Base-by-base conservation (phyloP, 2,888 invertebrate genomes). In the Cerceris rybyensis region DNA sequence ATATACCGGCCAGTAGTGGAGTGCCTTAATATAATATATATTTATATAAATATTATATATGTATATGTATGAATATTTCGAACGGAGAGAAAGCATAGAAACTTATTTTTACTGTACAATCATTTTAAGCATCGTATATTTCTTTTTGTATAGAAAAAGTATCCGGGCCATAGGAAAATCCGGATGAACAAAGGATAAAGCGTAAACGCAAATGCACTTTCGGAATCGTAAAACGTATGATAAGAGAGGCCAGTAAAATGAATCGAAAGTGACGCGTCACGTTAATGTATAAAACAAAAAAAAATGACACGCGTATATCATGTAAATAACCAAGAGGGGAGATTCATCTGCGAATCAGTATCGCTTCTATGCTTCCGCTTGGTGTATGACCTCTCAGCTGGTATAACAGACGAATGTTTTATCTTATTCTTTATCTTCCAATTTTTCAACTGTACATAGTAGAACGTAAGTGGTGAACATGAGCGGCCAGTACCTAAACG, bases 1-100 rank as follows among this genome's bases (percentile, higher is more conserved):
- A 86, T 85, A 87, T 82, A 86, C 84, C 86, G 91, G 91, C 91
- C 91, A 91, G 91, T 91, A 90, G 88, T 87, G 68, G 82, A 84
- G 88, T 88, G 88, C 86, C 88, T 88, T 88, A 85, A 88, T 88
- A 89, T 88, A 88, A 88, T 87, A 86, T 84, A 85, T 87, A 87
- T 86, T 88, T 88, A 87, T 84, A 80, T 84, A 79, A 75, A 74
- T 68, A 57, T 54, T 70, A 73, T 80, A 85, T 81, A 83, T 82
- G 69, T 81, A 78, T 80, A 83, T 85, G 83, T 82, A 80, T 81
- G 78, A 82, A 75, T 69, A 86, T 67, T 73, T 78, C 17, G 50
- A 59, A 50, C 54, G 61, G 17, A 59, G 55, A 28, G 28, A 28
- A 28, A 78, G 64, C 67, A 50, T 58, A 64, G 46, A 55, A 78